Base-by-base conservation (phyloP, 2,113 vertebrate species). In the Ranitomeya variabilis region DNA sequence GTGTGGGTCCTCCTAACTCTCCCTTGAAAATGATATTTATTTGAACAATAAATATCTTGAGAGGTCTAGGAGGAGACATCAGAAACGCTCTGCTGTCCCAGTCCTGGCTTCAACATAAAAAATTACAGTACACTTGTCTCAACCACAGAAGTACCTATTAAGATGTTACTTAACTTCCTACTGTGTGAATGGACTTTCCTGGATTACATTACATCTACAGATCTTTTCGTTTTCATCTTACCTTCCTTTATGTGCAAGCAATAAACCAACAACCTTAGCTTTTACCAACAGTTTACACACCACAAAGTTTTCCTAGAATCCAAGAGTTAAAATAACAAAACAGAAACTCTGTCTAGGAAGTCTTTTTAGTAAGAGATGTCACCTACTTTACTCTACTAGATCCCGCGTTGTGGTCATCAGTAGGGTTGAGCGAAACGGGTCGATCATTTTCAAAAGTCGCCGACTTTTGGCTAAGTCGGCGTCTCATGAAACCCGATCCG, bases 261-360 rank as follows among this genome's bases (percentile, higher is more conserved):
- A 21, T 86, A 76, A 86, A 86, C 55, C 69, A 86, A 86, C 69
- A 76, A 16, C 26, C n/a, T 2, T n/a, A 12, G 11, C 57, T 74
- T 45, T 86, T 51, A 51, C 16, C 31, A 15, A 62, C 71, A 77
- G 71, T 86, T 86, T 19, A 86, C 77, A 71, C 26, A 62, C 84
- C 19, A 52, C 19, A 86, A 55, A 21, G 84, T 77, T 76, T 86
- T 86, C 84, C 77, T 57, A 77, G 57, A 60, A 76, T 86, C 3
- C 0, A 45, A 23, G 77, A 77, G 16, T 37, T 76, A 62, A 86
- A 57, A 86, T 77, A 62, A 77, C 31, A 73, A 45, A 77, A 64
- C 18, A 57, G 60, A 86, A 85, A 8, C 19, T 54, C 69, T 62
- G 16, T 19, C 7, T n/a, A 60, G 84, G 26, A 86, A 77, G 73